Conservation (phyloP, 2,797 vertebrate species). For the Xyrichtys novacula region DNA sequence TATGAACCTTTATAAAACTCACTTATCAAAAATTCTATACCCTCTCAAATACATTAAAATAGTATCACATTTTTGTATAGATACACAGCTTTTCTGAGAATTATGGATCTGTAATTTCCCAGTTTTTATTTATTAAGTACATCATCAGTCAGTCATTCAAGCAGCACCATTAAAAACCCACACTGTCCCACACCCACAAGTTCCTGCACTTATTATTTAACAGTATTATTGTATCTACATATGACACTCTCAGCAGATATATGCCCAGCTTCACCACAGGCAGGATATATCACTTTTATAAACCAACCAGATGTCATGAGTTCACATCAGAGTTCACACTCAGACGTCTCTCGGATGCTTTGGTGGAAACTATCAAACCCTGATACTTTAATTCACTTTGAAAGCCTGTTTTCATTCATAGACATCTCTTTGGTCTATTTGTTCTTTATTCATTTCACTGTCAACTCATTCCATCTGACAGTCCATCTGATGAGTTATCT, state of each 20-base stretch:
- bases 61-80: conserved; percentile 24
- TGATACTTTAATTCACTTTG: conserved; percentile 15
- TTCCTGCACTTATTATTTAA: neutral
- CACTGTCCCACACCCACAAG: neutral
- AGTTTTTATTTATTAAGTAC: conserved; percentile 49
- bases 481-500: conserved; percentile 20
- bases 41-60: conserved; percentile 5
- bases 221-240: conserved; percentile 10
- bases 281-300: conserved; percentile 66
- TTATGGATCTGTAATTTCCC: conserved; percentile 42
- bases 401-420: conserved; percentile 29
- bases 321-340: conserved; percentile 26
- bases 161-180: conserved; percentile 16
- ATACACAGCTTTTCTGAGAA: conserved; percentile 23
- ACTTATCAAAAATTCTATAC: conserved; percentile 12
- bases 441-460: conserved; percentile 21
- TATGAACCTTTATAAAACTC: conserved; percentile 5
- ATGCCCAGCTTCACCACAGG: conserved; percentile 40
- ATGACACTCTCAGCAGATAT: conserved; percentile 46
- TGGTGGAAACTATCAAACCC: conserved; percentile 44
- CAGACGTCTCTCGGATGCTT: conserved; percentile 54
- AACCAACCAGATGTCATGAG: conserved; percentile 7
- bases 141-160: conserved; percentile 44
- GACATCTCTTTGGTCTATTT: conserved; percentile 20
- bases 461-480: conserved; percentile 39